Evolutionary conservation across 2,888 invertebrate genomes (phyloP).

Genomic region (Ichneumoninae sp.): DNA sequence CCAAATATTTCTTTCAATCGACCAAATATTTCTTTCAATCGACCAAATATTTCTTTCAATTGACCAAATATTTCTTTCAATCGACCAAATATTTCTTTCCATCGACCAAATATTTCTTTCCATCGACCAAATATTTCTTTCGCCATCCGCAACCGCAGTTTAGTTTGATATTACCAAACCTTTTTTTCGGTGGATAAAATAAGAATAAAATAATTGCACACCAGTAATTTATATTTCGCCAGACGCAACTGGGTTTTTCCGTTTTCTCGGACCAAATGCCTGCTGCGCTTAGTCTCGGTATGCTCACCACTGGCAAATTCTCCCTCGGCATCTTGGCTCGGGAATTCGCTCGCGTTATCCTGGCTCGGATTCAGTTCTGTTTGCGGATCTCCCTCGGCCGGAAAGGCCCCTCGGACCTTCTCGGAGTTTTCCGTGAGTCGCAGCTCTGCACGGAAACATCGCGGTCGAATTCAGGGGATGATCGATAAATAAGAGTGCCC

Average conservation of each 20-base stretch:
- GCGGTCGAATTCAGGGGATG: slow-evolving; percentile 12
- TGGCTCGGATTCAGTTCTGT: slow-evolving; percentile 39
- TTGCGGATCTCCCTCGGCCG: slow-evolving; percentile 20
- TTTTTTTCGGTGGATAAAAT: not conserved
- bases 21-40: no score
- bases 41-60: no score
- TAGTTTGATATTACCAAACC: no score
- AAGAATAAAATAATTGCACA: not conserved
- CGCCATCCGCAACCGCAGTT: no score
- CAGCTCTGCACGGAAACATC: slow-evolving; percentile 28
- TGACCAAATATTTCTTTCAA: no score
- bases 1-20: no score
- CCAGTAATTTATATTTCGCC: not conserved
- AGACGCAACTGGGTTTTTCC: slow-evolving; percentile 5
- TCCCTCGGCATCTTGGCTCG: slow-evolving; percentile 43
- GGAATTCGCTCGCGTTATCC: slow-evolving; percentile 39
- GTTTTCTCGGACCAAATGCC: slow-evolving; percentile 7
- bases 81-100: no score
- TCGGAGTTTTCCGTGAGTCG: slow-evolving; percentile 28
- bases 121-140: no score
- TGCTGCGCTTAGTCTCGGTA: slow-evolving; percentile 46
- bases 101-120: no score
- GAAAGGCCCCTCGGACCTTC: slow-evolving; percentile 10
- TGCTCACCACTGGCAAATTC: slow-evolving; percentile 40
- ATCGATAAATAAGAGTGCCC: slow-evolving; percentile 44